Percentiles rank a stretch among this genome's conserved stretches.
phyloP scores from a whole-genome alignment of 2,797 vertebrate species.

The Pseudochromis fuscus region DNA sequence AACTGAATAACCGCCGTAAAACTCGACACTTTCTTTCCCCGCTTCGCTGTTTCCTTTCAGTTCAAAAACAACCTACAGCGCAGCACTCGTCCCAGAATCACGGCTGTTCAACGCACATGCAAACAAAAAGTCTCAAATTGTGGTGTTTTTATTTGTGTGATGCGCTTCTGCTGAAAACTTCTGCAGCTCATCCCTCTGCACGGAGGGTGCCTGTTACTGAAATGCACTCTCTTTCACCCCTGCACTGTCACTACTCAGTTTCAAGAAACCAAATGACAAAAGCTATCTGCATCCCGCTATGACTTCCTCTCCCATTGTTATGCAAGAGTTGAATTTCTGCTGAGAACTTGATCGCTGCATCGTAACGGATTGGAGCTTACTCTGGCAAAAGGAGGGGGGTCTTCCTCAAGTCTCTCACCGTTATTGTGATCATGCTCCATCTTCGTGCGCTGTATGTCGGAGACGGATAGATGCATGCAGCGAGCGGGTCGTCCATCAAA shows the following conservation, averaged over 20 bases:
- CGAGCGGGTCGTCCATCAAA: too few relatives aligned
- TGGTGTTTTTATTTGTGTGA: background rate
- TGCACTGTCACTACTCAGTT: constrained; percentile 14
- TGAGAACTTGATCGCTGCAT: constrained; percentile 29
- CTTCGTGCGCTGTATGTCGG: background rate
- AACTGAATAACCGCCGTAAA: too few relatives aligned
- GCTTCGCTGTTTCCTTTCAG: too few relatives aligned
- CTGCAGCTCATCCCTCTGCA: constrained; percentile 1
- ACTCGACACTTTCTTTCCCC: too few relatives aligned
- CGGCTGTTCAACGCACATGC: too few relatives aligned
- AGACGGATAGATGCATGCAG: background rate
- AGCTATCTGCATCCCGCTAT: background rate
- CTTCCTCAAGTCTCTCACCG: too few relatives aligned
- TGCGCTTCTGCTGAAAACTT: constrained; percentile 7
- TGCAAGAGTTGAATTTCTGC: constrained; percentile 26
- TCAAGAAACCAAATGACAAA: constrained; percentile 31
- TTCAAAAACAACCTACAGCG: too few relatives aligned
- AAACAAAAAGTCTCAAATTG: background rate
- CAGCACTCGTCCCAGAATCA: too few relatives aligned
- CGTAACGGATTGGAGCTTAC: constrained; percentile 18
- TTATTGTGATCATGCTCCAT: too few relatives aligned
- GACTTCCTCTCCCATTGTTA: background rate
- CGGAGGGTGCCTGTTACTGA: background rate
- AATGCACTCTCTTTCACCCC: constrained; percentile 41
- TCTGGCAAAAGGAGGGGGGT: background rate